Evolutionary conservation across 2,797 vertebrate genomes (phyloP).

Genomic region (Decapterus maruadsi): DNA sequence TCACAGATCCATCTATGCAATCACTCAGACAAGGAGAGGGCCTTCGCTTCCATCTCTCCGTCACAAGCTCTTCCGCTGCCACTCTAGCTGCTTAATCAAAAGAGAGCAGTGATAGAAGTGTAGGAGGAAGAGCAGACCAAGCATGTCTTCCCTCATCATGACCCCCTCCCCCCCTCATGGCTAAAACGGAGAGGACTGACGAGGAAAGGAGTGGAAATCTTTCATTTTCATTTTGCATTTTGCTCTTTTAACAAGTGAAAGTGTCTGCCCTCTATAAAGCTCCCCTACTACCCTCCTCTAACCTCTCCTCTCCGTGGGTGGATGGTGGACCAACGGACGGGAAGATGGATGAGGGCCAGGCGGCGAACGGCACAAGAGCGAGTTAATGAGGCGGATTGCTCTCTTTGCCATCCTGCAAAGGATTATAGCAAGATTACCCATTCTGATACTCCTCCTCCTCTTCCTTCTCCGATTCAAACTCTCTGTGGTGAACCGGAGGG

Average conservation of each 20-base stretch:
- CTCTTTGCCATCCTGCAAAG: conserved; percentile 61
- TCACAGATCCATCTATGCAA: conserved; percentile 50
- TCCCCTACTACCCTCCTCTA: conserved; percentile 62
- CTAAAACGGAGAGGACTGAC: conserved; percentile 43
- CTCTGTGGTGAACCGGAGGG: conserved; percentile 26
- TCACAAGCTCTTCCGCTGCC: conserved; percentile 16
- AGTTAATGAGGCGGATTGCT: conserved; percentile 80
- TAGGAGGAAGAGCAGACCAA: background rate
- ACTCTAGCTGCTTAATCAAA: conserved; percentile 47
- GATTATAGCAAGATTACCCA: conserved; percentile 80
- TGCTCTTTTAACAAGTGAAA: conserved; percentile 46
- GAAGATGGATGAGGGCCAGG: conserved; percentile 64
- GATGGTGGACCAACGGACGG: conserved; percentile 50
- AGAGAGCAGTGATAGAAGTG: conserved; percentile 36
- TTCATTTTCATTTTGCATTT: conserved; percentile 52
- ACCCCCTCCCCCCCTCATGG: conserved; percentile 8
- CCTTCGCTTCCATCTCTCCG: conserved; percentile 35
- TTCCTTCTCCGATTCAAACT: conserved; percentile 15
- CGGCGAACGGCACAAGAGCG: conserved; percentile 45
- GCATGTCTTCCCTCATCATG: conserved; percentile 33
- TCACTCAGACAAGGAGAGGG: conserved; percentile 43
- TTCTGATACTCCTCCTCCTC: conserved; percentile 46
- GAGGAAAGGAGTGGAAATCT: conserved; percentile 28
- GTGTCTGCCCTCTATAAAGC: conserved; percentile 56
- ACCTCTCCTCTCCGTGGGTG: conserved; percentile 38